These are phyloP conservation scores for Corvus hawaiiensis DNA, from an alignment of 2,113 vertebrate species.

Conservation along the genomic window DNA sequence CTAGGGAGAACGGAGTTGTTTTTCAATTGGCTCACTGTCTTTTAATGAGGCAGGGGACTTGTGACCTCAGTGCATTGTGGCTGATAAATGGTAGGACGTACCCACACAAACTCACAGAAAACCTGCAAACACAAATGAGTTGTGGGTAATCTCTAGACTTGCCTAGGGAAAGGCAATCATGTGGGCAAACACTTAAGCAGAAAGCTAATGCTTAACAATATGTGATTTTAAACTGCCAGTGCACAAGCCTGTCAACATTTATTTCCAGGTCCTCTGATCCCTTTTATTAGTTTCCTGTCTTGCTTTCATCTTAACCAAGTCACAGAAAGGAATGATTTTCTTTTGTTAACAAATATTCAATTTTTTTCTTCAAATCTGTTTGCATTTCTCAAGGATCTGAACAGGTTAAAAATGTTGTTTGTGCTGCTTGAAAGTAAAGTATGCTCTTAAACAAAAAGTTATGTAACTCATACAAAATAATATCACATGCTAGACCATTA, in stretches of 20 bases:
- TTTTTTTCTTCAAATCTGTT: not conserved
- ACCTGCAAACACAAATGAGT: constrained; percentile 17
- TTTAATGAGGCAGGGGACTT: constrained; percentile 45
- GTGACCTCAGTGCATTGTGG: constrained; percentile 17
- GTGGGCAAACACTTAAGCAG: constrained; percentile 28
- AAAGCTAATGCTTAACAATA: constrained; percentile 31
- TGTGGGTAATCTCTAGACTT: constrained; percentile 28
- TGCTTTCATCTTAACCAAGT: constrained; percentile 19
- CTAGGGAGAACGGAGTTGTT: not conserved
- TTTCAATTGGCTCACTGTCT: constrained; percentile 26
- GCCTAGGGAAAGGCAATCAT: constrained; percentile 24
- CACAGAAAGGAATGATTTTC: constrained; percentile 8
- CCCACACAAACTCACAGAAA: not conserved
- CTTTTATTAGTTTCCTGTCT: constrained; percentile 52
- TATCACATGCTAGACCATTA: constrained; percentile 43
- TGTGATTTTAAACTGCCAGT: constrained; percentile 16
- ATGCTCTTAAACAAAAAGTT: constrained; percentile 28
- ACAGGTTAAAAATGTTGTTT: constrained; percentile 37
- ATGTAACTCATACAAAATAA: constrained; percentile 39
- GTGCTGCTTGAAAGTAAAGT: not conserved
- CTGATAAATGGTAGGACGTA: constrained; percentile 32
- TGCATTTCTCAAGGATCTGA: not conserved
- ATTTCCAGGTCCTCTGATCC: constrained; percentile 54
- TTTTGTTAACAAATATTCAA: not conserved
- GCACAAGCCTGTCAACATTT: constrained; percentile 29